A percentile compares a stretch with the other conserved stretches of the same genome.
These are phyloP conservation scores for Chrysolina americana DNA, from an alignment of 2,888 invertebrate genomes.

Conservation along the genomic window DNA sequence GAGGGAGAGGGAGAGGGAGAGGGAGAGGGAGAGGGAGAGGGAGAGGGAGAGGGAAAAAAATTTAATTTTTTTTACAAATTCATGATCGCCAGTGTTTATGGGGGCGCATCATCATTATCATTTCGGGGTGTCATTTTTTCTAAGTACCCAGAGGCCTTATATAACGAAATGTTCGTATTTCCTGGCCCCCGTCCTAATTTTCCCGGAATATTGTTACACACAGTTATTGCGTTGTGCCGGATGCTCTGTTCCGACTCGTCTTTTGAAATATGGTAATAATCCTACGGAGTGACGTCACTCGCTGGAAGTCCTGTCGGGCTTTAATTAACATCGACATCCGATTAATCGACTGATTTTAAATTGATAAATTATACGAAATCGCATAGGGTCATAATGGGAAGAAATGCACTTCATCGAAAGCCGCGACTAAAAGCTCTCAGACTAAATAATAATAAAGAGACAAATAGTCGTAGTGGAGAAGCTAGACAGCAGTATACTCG, in stretches of 20 bases:
- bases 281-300: conserved; percentile 14
- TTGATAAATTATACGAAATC: conserved; percentile 16
- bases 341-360: conserved; percentile 23
- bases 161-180: neutral
- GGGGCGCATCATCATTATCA: too few species aligned
- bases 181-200: neutral
- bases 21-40: too few species aligned
- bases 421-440: neutral
- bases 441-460: neutral
- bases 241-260: conserved; percentile 3
- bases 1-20: too few species aligned
- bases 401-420: neutral
- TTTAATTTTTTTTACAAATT: too few species aligned
- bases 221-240: conserved; percentile 46
- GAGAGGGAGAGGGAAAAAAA: too few species aligned
- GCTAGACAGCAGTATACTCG: neutral
- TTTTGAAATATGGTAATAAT: conserved; percentile 17
- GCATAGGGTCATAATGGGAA: neutral
- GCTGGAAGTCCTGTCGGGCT: conserved; percentile 2
- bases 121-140: too few species aligned
- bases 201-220: conserved; percentile 36
- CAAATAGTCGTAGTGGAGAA: neutral
- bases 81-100: too few species aligned
- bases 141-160: too few species aligned
- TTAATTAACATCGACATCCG: conserved; percentile 16